These are phyloP conservation scores for Listronotus oregonensis DNA, from an alignment of 1,140 invertebrate genomes.

Conservation along the genomic window DNA sequence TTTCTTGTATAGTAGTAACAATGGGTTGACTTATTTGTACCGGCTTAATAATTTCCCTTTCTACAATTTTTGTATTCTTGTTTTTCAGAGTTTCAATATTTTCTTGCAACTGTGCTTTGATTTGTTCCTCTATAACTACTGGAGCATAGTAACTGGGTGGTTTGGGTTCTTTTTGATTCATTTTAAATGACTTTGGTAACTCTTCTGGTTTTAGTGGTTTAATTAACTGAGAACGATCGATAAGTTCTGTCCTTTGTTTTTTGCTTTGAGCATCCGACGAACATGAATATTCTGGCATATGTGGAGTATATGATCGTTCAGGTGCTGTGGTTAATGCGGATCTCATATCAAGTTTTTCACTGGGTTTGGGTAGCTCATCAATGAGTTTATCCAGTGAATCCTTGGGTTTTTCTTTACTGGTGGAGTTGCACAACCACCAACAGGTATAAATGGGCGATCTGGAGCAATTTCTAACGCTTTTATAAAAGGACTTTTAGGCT, in stretches of 20 bases:
- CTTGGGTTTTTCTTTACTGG: conserved; percentile 46
- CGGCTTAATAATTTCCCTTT: conserved; percentile 36
- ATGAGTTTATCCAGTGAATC: conserved; percentile 47
- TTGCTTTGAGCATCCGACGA: conserved; percentile 12
- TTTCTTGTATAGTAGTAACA: conserved; percentile 26
- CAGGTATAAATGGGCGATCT: conserved; percentile 66
- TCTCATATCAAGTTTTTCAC: conserved; percentile 54
- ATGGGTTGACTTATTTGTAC: conserved; percentile 26
- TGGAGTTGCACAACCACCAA: conserved; percentile 50
- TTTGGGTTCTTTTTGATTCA: conserved; percentile 36
- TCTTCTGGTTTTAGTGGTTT: conserved; percentile 41
- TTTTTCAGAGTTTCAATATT: conserved; percentile 28
- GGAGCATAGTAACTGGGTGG: conserved; percentile 40
- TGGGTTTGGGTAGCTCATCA: conserved; percentile 58
- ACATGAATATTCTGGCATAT: conserved; percentile 32
- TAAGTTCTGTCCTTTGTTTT: conserved; percentile 17
- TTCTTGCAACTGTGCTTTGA: conserved; percentile 31
- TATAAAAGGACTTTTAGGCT: conserved; percentile 61
- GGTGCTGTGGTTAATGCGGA: conserved; percentile 60
- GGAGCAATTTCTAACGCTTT: conserved; percentile 71
- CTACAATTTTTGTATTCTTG: conserved; percentile 36
- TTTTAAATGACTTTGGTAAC: conserved; percentile 41
- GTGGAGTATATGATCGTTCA: conserved; percentile 50
- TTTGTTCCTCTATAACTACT: conserved; percentile 24
- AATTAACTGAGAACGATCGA: conserved; percentile 28